Conservation (phyloP, 1,140 invertebrate genomes). For the Drosophila simulans region DNA sequence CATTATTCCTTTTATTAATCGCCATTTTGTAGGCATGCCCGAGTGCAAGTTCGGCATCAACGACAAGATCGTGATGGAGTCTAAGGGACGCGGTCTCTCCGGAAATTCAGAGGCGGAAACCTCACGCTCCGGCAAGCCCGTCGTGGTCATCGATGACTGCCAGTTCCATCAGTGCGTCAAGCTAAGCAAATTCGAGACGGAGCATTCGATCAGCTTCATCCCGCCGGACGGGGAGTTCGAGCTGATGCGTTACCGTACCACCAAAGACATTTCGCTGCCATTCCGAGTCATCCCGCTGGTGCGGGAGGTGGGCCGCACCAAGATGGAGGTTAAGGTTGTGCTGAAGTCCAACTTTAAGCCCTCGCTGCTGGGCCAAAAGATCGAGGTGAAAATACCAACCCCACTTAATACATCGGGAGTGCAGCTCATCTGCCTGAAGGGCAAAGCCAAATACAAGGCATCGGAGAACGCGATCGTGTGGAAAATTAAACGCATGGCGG, state of each 20-base stretch:
- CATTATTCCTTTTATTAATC: background rate
- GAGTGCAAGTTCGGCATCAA: slow-evolving; percentile 99
- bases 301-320: slow-evolving; percentile 98
- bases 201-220: slow-evolving; percentile 99
- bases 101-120: slow-evolving; percentile 93
- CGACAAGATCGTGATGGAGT: slow-evolving; percentile 99
- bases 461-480: slow-evolving; percentile 99
- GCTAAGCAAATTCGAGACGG: slow-evolving; percentile 99
- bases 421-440: slow-evolving; percentile 99
- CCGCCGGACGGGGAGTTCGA: slow-evolving; percentile 99
- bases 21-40: slow-evolving; percentile 91
- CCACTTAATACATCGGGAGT: slow-evolving; percentile 99
- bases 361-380: slow-evolving; percentile 98
- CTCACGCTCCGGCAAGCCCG: slow-evolving; percentile 94
- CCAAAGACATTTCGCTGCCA: slow-evolving; percentile 99
- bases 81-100: slow-evolving; percentile 92
- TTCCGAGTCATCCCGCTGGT: slow-evolving; percentile 99
- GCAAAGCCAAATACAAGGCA: slow-evolving; percentile 99
- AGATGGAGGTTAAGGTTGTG: slow-evolving; percentile 99
- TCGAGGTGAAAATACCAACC: slow-evolving; percentile 99
- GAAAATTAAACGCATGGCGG: slow-evolving; percentile 99
- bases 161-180: slow-evolving; percentile 99
- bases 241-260: slow-evolving; percentile 99
- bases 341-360: slow-evolving; percentile 99
- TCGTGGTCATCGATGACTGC: slow-evolving; percentile 99